Percentiles rank a stretch among this genome's conserved stretches.
These are phyloP conservation scores for Liparis tanakae DNA, from an alignment of 2,797 vertebrate genomes.

Conservation along the genomic window DNA sequence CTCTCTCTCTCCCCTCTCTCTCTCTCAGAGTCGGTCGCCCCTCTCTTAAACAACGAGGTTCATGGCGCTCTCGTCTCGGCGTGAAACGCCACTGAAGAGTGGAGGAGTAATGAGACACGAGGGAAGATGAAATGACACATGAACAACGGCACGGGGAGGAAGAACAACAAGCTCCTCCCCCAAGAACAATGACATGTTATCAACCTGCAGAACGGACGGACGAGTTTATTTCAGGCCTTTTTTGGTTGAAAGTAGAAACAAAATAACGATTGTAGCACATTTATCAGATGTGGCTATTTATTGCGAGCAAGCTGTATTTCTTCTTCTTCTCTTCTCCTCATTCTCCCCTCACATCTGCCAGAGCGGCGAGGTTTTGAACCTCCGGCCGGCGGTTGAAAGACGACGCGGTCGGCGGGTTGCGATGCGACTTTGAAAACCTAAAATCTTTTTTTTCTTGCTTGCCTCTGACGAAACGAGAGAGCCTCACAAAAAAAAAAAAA, in stretches of 20 bases:
- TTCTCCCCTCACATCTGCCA: slow-evolving; percentile 70
- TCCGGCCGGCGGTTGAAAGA: slow-evolving; percentile 78
- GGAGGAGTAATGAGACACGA: slow-evolving; percentile 75
- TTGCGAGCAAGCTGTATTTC: slow-evolving; percentile 58
- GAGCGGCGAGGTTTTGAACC: slow-evolving; percentile 79
- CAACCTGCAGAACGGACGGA: slow-evolving; percentile 64
- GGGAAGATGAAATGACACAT: slow-evolving; percentile 76
- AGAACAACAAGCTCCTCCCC: slow-evolving; percentile 41
- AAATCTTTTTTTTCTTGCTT: slow-evolving; percentile 67
- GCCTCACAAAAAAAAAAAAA: slow-evolving; percentile 33
- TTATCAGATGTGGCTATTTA: slow-evolving; percentile 79
- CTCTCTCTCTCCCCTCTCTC: too few relatives aligned
- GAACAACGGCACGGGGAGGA: slow-evolving; percentile 62
- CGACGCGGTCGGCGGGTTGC: slow-evolving; percentile 63
- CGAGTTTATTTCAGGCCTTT: slow-evolving; percentile 60
- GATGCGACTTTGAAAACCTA: slow-evolving; percentile 78
- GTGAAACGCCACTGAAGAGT: slow-evolving; percentile 67
- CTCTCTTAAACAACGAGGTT: too few relatives aligned
- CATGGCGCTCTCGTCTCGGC: slow-evolving; percentile 70
- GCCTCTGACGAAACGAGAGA: slow-evolving; percentile 73
- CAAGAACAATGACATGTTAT: slow-evolving; percentile 30
- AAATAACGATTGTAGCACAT: slow-evolving; percentile 73
- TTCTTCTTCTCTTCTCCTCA: slow-evolving; percentile 2
- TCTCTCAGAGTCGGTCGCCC: too few relatives aligned
- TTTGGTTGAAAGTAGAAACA: slow-evolving; percentile 68